Evolutionary conservation across 2,797 vertebrate genomes (phyloP), one percentile per base, ranked within the genome.

Genomic region (Phalloptychus januarius): DNA sequence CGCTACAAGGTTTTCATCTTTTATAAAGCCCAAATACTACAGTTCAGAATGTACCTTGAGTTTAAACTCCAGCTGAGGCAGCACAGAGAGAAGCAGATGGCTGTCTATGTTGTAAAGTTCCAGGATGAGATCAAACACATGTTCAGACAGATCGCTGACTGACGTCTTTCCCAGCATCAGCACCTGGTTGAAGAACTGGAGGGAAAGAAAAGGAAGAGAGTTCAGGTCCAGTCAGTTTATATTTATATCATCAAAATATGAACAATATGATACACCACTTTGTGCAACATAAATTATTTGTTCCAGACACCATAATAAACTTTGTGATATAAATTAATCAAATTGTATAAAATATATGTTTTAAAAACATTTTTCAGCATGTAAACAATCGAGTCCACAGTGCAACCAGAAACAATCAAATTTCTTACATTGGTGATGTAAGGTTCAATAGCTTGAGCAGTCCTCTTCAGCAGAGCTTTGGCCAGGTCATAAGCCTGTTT

Each of bases 81-180:
- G 95, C 88, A 99, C 98, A 25, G 98, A 99, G 16, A 99, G 96
- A 87, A 99, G 96, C 85, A 99, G 95, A 89, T 99, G 98, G 91
- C 98, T 97, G 94, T 99, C 98, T 33, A 99, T 99, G 94, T 99
- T 99, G 93, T 99, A 99, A 38, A 99, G 96, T 89, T 99, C 98
- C 95, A 99, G 83, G 94, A 99, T 99, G 83, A 99, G 95, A 92
- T 99, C 98, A 74, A 99, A 99, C 10, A 99, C 98, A 0, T 99
- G 98, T 75, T 99, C 98, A 0, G 98, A 99, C 83, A 99, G 93
- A 91, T 99, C 98, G 48, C 98, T 99, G 92, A 99, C 98, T 0
- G 98, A 99, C 0, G 98, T 99, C 95, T 99, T 99, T 54, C 98
- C 98, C 93, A 99, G 94, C 98, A 99, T 99, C 87, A 99, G 96